Evolutionary conservation across 2,113 vertebrate genomes (phyloP).

Genomic region (Chloroceryle aenea): DNA sequence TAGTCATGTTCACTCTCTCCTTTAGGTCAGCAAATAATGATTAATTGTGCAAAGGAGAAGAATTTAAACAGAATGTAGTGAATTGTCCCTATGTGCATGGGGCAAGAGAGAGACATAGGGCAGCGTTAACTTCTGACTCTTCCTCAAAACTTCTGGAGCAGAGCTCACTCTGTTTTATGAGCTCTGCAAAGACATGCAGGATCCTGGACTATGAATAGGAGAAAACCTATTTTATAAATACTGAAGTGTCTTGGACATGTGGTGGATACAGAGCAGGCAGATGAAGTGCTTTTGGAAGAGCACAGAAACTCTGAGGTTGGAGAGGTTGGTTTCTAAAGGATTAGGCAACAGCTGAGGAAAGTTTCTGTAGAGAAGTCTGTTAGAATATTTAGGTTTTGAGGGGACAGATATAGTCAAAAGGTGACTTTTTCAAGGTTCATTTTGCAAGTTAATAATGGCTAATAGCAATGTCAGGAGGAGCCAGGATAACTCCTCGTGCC

Average conservation of each 20-base stretch:
- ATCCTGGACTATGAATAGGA: neutral
- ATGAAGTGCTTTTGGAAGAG: neutral
- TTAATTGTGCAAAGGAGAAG: neutral
- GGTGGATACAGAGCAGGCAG: neutral
- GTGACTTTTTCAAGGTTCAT: neutral
- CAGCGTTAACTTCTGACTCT: neutral
- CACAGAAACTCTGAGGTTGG: neutral
- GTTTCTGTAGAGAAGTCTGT: neutral
- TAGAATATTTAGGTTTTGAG: neutral
- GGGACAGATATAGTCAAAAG: neutral
- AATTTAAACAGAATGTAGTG: neutral
- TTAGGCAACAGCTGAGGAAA: neutral
- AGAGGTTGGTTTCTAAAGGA: fast-evolving
- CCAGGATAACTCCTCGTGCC: neutral
- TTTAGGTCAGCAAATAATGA: neutral
- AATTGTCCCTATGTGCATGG: neutral
- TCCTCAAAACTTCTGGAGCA: neutral
- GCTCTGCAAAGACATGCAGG: neutral
- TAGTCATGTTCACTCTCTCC: neutral
- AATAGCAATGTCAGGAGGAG: neutral
- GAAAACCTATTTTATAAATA: neutral
- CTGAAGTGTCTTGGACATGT: fast-evolving
- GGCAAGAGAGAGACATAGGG: neutral
- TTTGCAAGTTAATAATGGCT: neutral
- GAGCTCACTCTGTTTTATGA: neutral